A percentile compares a stretch with the other conserved stretches of the same genome.
phyloP scores from a whole-genome alignment of 2,888 invertebrate species.

The Orthosia gothica region DNA sequence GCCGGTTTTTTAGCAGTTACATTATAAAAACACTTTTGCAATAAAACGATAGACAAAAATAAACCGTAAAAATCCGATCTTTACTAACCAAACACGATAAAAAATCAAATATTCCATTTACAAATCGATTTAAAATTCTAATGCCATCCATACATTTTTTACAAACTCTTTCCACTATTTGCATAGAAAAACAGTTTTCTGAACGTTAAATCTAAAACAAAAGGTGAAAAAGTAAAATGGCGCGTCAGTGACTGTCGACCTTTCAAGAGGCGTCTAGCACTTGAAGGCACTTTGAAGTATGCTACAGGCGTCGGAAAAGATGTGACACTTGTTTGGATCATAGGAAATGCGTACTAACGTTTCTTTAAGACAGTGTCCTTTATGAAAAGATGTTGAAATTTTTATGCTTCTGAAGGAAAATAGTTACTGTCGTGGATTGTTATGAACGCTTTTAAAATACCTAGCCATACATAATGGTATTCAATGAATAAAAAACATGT shows the following conservation, averaged over 20 bases:
- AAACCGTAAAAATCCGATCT: not conserved
- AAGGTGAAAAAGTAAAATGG: slow-evolving; percentile 65
- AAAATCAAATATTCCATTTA: slow-evolving; percentile 34
- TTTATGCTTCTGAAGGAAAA: not conserved
- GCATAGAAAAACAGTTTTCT: slow-evolving; percentile 54
- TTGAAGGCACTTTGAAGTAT: slow-evolving; percentile 67
- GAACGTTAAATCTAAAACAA: slow-evolving; percentile 52
- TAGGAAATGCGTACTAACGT: slow-evolving; percentile 49
- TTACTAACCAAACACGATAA: slow-evolving; percentile 1
- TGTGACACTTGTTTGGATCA: slow-evolving; percentile 56
- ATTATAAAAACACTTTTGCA: not conserved
- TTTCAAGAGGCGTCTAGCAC: slow-evolving; percentile 70
- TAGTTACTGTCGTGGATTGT: not conserved
- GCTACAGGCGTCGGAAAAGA: slow-evolving; percentile 53
- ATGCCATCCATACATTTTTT: slow-evolving; percentile 25
- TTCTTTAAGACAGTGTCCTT: slow-evolving; percentile 4
- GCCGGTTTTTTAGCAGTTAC: not conserved
- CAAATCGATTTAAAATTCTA: slow-evolving; percentile 35
- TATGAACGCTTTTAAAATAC: not conserved
- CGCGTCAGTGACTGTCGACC: slow-evolving; percentile 71
- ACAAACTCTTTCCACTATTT: slow-evolving; percentile 47
- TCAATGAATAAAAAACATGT: too few species aligned
- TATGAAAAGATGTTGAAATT: not conserved
- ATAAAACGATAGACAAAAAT: slow-evolving; percentile 14
- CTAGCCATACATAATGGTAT: too few species aligned